phyloP scores from a whole-genome alignment of 2,113 vertebrate species.

The Jaculus jaculus region DNA sequence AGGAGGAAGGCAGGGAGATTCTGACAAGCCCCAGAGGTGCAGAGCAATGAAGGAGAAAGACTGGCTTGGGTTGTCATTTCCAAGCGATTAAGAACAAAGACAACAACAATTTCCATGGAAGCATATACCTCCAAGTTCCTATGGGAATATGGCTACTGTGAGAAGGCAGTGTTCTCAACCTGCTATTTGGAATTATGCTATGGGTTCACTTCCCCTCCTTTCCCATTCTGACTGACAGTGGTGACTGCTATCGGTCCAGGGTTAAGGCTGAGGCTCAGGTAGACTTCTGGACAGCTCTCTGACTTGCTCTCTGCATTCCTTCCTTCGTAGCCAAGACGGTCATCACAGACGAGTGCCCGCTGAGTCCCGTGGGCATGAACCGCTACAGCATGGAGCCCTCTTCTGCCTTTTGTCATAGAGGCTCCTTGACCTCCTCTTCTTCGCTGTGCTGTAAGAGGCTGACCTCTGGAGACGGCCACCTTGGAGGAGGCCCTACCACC shows the following conservation, averaged over 20 bases:
- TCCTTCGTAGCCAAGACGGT: slow-evolving; percentile 85
- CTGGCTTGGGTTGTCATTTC: too few relatives aligned
- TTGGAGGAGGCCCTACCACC: slow-evolving; percentile 74
- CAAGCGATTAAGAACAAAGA: too few relatives aligned
- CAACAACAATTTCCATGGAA: background rate
- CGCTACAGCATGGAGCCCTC: slow-evolving; percentile 87
- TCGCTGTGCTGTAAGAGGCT: slow-evolving; percentile 84
- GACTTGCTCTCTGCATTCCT: slow-evolving; percentile 58
- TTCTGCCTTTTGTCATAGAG: slow-evolving; percentile 85
- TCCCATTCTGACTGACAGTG: background rate
- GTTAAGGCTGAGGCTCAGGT: background rate
- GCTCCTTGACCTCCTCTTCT: slow-evolving; percentile 65
- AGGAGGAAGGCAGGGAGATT: background rate
- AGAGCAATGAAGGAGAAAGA: background rate
- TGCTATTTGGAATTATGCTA: background rate
- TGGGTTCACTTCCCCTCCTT: background rate
- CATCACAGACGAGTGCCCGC: slow-evolving; percentile 89
- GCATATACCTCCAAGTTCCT: background rate
- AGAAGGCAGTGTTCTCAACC: background rate
- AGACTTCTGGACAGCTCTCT: slow-evolving; percentile 5
- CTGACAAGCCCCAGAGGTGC: background rate
- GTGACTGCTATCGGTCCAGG: background rate
- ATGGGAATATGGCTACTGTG: too few relatives aligned
- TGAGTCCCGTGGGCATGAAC: slow-evolving; percentile 85
- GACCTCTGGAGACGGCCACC: slow-evolving; percentile 78